Base-by-base conservation (phyloP, 2,888 invertebrate genomes). In the Gastrophysa polygoni region DNA sequence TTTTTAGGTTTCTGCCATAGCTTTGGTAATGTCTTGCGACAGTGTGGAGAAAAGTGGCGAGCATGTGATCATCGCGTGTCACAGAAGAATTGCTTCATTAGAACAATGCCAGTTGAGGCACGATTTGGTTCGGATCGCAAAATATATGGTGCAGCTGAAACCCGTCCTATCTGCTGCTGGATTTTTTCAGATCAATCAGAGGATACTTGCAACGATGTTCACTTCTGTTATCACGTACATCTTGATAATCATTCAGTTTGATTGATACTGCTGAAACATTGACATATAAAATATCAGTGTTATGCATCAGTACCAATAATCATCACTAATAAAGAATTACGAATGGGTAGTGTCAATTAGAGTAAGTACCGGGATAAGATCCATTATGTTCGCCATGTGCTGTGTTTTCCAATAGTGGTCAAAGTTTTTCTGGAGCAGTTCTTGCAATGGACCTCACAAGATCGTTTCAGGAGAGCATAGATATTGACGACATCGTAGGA, bases 91-190 rank as follows among this genome's bases (percentile, higher is more conserved):
- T 8, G 47, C 57, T 20, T 14, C 32, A 1, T 1, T 49, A 1
- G 44, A 56, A 20, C 51, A 64, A n/a, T 29, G 44, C 1, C 43
- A 8, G 4, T 17, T 64, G 29, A 54, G 58, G 46, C 38, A 59
- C 1, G 54, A 61, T 2, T 11, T 67, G 16, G 47, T 59, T n/a
- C 38, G 56, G 16, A 20, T 64, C 28, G 59, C 55, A 1, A 50
- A 16, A 44, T 64, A 56, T 17, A 61, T 62, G 10, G 48, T 64
- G 34, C 55, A 61, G 8, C 58, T 64, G 59, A 43, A 47, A 8
- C 67, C 67, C 14, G 21, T 16, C 10, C 50, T 67, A 48, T 60
- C 67, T 16, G 67, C 67, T 11, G 62, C 55, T 2, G 67, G 62
- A 1, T 67, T 67, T 52, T 67, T 55, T 24, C 44, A 59, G 3